A percentile compares a stretch with the other conserved stretches of the same genome.
Evolutionary conservation across 2,113 vertebrate genomes (phyloP).

Genomic region (Ahaetulla prasina): DNA sequence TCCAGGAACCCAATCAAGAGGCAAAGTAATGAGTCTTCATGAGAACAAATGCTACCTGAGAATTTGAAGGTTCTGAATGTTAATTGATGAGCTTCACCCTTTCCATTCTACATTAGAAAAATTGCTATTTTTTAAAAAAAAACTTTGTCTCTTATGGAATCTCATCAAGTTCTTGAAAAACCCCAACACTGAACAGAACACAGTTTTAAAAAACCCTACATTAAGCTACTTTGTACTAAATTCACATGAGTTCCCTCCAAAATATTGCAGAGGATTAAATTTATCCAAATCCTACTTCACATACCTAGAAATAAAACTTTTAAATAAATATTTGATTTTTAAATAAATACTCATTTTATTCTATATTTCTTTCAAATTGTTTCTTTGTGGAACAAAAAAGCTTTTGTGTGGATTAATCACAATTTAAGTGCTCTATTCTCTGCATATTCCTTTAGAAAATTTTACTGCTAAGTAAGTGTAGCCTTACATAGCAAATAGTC

Average conservation of each 20-base stretch:
- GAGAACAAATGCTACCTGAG: background rate
- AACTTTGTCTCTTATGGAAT: background rate
- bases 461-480: no score
- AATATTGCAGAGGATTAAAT: background rate
- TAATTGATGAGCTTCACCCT: background rate
- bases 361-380: background rate
- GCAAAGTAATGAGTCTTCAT: background rate
- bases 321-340: background rate
- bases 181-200: background rate
- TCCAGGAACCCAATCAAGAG: background rate
- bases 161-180: background rate
- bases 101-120: background rate
- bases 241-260: background rate
- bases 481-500: background rate
- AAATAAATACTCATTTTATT: background rate
- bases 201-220: background rate
- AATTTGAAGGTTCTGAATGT: background rate
- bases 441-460: background rate
- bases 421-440: background rate
- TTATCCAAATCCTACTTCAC: background rate
- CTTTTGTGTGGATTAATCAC: background rate
- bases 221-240: background rate
- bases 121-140: background rate
- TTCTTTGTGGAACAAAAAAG: background rate
- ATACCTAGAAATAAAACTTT: background rate